phyloP scores from a whole-genome alignment of 2,797 vertebrate genomes.

The Perodicticus potto region DNA sequence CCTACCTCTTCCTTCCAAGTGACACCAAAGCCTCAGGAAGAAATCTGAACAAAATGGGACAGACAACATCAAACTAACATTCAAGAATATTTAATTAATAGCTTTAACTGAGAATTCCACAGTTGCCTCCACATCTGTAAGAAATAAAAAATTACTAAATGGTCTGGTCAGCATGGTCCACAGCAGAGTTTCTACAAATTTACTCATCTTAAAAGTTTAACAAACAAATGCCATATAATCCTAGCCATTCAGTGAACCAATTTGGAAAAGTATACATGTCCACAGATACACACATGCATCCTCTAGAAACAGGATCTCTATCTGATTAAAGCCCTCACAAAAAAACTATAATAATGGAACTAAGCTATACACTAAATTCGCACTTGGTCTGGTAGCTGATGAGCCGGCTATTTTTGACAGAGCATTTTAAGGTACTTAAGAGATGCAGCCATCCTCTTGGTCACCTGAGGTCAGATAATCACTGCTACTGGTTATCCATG shows the following conservation, averaged over 20 bases:
- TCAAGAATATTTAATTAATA: not conserved
- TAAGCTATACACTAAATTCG: not conserved
- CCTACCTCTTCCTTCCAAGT: not conserved
- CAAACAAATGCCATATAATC: slow-evolving; percentile 11
- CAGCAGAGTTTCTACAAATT: slow-evolving; percentile 33
- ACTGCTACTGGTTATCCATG: not conserved
- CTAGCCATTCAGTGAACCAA: not conserved
- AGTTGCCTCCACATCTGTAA: not conserved
- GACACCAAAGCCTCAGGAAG: not conserved
- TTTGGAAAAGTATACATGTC: not conserved
- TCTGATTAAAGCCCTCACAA: not conserved
- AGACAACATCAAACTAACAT: slow-evolving; percentile 38
- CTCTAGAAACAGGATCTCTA: not conserved
- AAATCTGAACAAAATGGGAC: slow-evolving; percentile 29
- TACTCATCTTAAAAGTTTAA: slow-evolving; percentile 9
- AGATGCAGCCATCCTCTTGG: not conserved
- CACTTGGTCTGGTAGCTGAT: not conserved
- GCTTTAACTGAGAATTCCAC: slow-evolving; percentile 11
- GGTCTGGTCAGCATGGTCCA: not conserved
- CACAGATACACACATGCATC: too few relatives aligned
- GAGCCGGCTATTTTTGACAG: not conserved
- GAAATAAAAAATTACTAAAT: slow-evolving; percentile 27
- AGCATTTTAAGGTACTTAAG: not conserved
- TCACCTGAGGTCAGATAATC: not conserved
- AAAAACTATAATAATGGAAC: not conserved